phyloP scores from a whole-genome alignment of 2,113 vertebrate genomes.

The Malurus alboscapulatus region DNA sequence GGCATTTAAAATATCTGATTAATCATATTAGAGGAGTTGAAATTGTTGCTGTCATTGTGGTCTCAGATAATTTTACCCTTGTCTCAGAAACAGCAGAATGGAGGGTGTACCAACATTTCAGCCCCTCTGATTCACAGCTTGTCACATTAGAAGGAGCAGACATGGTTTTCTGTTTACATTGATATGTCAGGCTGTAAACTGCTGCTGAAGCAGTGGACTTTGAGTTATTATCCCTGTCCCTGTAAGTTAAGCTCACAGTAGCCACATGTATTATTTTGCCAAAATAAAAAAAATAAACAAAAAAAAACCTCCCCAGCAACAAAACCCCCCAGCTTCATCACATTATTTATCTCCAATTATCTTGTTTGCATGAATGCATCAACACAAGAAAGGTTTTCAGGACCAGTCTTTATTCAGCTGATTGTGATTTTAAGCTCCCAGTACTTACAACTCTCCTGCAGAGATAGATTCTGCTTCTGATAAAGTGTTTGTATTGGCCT shows the following conservation, averaged over 20 bases:
- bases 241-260: not conserved
- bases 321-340: not conserved
- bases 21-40: not conserved
- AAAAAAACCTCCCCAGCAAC: not conserved
- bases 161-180: not conserved
- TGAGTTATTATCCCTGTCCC: not conserved
- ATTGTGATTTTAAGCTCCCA: not conserved
- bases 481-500: not conserved
- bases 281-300: not conserved
- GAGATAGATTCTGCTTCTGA: not conserved
- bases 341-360: not conserved
- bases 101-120: not conserved
- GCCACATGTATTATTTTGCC: not conserved
- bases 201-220: not conserved
- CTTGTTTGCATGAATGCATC: not conserved
- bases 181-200: conserved; percentile 21
- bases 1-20: not conserved
- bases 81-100: not conserved
- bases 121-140: not conserved
- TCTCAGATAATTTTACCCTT: not conserved
- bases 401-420: not conserved
- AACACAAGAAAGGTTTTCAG: not conserved
- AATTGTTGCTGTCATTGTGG: not conserved
- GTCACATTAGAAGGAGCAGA: not conserved
- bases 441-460: not conserved